Base-by-base conservation (phyloP, 2,797 vertebrate genomes). In the Geotrypetes seraphini region DNA sequence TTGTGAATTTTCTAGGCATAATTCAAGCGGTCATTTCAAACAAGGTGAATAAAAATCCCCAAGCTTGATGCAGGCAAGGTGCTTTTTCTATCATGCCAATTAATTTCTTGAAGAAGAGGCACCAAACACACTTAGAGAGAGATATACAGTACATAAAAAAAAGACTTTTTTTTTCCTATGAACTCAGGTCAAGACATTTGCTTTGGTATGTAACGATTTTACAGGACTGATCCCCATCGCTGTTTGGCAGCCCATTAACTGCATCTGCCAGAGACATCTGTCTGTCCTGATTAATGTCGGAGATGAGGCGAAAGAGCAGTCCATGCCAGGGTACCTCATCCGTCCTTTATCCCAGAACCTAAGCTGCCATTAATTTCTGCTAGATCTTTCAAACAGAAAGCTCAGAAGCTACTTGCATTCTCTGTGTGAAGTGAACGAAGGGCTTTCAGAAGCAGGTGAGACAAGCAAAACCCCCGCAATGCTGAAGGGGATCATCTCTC, bases 251-350 rank as follows among this genome's bases (percentile, higher is more conserved):
- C 45, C 73, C 83, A 89, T 89, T 86, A 90, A 65, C 34, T 26
- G 43, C 59, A 81, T 77, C 76, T 86, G 81, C 63, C 14, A 6
- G 59, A 83, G 77, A 89, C 71, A 81, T 68, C 80, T 92, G 87
- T 67, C 80, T 17, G 2, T 53, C 73, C 66, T 23, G 10, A 86
- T 90, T 80, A 88, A 50, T 30, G 0, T 87, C 86, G 85, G 75
- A 46, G 61, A 50, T 26, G 37, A 54, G 59, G 15, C 16, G 58
- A 65, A 25, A 23, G 51, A 10, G 57, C 52, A 4, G 51, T 25
- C 8, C 47, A 27, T 1, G 7, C 11, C 31, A 45, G 50, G 29
- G 53, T 4, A 1, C 20, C 39, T 0, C 38, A 16, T 9, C 10
- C 11, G 7, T 12, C 33, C 19, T 36, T 20, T 37, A n/a, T 44